Base-by-base conservation (phyloP, 2,113 vertebrate species). In the Phrynosoma blainvillii region DNA sequence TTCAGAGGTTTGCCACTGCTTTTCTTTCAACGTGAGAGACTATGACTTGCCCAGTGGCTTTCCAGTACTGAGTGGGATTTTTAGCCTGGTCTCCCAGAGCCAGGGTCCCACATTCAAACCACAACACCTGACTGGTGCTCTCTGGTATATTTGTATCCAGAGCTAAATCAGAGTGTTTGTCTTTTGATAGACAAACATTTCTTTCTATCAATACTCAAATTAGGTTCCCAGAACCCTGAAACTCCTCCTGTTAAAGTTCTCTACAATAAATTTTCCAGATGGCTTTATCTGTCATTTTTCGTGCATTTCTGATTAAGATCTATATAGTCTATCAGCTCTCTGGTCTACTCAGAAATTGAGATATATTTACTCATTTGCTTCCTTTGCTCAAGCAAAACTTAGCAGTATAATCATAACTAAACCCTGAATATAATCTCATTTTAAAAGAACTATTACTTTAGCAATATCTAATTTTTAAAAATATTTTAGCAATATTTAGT, bases 221-320 rank as follows among this genome's bases (percentile, higher is more conserved):
- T n/a, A 2, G n/a, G 13, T 68, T 0, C 13, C 27, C 0, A 2
- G 52, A n/a, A 25, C 11, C 1, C 13, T 0, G 3, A 32, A 32
- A 66, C 42, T 62, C 1, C 74, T 76, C 2, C 14, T 21, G 12
- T 20, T 42, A 59, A 80, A 92, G 74, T 25, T 56, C 4, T 70
- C 68, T n/a, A 25, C 42, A 70, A 78, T 78, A 36, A 82, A 68
- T 56, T 23, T 79, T 71, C 23, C 52, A 73, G 47, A 42, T 73
- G 25, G 47, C 65, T 56, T 84, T 71, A 78, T 18, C 42, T n/a
- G 21, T 56, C 65, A 59, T 40, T 32, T 42, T 3, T 71, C 32
- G 8, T 40, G 56, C 84, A 73, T 59, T 8, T 36, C 68, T 84
- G 68, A 3, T 59, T 56, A 59, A 23, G n/a, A 59, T 9, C 40